These are phyloP conservation scores for Drosophila bocqueti DNA, from an alignment of 1,140 invertebrate genomes.

Conservation along the genomic window DNA sequence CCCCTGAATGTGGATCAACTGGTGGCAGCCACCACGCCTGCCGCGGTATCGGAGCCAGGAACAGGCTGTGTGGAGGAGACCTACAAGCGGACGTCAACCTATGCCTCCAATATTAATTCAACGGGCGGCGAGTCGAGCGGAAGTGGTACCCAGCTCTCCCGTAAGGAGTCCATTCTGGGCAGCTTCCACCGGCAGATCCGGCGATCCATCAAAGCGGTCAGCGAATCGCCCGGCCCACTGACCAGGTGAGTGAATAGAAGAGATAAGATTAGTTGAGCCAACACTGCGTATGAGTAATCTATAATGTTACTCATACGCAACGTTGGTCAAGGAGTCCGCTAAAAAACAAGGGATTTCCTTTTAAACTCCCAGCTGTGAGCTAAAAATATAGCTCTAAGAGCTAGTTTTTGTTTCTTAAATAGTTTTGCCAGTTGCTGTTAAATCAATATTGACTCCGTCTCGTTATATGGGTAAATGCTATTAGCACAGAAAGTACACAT, in stretches of 20 bases:
- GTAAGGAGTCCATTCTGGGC: conserved; percentile 85
- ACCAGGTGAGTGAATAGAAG: conserved; percentile 72
- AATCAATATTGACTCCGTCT: not conserved
- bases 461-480: not conserved
- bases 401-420: not conserved
- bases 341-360: conserved; percentile 6
- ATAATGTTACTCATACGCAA: conserved; percentile 48
- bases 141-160: conserved; percentile 67
- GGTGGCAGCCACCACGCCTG: conserved; percentile 20
- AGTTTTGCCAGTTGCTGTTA: not conserved
- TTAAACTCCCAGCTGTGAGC: not conserved
- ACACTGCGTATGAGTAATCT: conserved; percentile 10
- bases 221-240: conserved; percentile 81
- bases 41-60: conserved; percentile 1
- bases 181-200: conserved; percentile 86
- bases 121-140: conserved; percentile 70
- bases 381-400: not conserved
- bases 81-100: conserved; percentile 70
- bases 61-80: conserved; percentile 25
- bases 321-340: conserved; percentile 6
- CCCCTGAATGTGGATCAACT: conserved; percentile 59
- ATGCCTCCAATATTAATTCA: conserved; percentile 69
- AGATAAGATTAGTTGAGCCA: not conserved
- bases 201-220: conserved; percentile 86
- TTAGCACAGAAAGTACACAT: conserved; percentile 2